Evolutionary conservation across 2,113 vertebrate genomes (phyloP), one percentile per base, ranked within the genome.

Genomic region (Hippocampus zosterae): DNA sequence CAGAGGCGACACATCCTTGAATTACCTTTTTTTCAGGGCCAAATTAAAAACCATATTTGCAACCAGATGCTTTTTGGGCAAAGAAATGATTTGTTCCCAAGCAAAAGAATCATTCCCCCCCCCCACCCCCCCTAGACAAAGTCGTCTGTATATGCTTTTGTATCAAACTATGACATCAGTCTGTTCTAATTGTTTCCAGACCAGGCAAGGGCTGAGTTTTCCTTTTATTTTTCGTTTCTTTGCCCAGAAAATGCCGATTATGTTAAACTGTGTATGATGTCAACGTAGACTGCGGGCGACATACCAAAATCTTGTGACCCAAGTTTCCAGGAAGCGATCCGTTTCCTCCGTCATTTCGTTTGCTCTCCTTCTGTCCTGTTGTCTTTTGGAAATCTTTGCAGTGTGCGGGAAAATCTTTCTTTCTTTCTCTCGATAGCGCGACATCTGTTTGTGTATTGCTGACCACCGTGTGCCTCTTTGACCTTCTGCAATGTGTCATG

Each of bases 91-190:
- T 85, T 80, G 71, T 84, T 88, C 70, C 53, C 50, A 59, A 77
- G 72, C 79, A 56, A 77, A 62, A 79, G 75, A 74, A 69, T 59
- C 18, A 74, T 72, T 65, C 5, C 61, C 68, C 66, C 44, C n/a
- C 11, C 9, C 23, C 8, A n/a, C 9, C 18, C 27, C 44, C 64
- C 55, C 60, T 23, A 53, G 53, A 72, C 74, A 79, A 82, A 81
- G 74, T 84, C 74, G 33, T 73, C 68, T 83, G 81, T 84, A 81
- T 84, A 85, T 70, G 50, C 83, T 72, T 70, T 83, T 83, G 81
- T 87, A 89, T 88, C 83, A 85, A 89, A 85, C 78, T 63, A 90
- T 90, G 89, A 91, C 90, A 89, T 92, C 90, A 90, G 59, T 67
- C 81, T 10, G 0, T 69, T 80, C 69, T 89, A 91, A 91, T 90